Evolutionary conservation across 2,797 vertebrate genomes (phyloP).

Genomic region (Notoglanidium macrostoma): DNA sequence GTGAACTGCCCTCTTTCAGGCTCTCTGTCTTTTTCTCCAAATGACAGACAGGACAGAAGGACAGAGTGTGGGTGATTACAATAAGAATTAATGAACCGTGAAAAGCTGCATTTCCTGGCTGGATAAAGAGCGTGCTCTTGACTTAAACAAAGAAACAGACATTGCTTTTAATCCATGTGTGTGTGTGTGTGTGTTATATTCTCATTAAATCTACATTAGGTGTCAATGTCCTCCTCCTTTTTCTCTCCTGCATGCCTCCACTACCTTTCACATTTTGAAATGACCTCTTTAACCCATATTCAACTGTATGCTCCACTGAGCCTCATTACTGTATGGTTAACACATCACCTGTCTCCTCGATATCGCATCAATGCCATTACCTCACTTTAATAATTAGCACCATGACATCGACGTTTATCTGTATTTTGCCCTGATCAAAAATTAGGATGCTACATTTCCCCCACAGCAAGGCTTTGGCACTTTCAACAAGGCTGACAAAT

Average conservation of each 20-base stretch:
- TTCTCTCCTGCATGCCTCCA: not conserved
- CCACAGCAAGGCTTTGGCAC: conserved; percentile 43
- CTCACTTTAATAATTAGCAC: conserved; percentile 38
- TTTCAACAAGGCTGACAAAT: conserved; percentile 54
- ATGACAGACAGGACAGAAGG: conserved; percentile 42
- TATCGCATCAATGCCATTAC: conserved; percentile 26
- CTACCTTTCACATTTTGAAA: conserved; percentile 37
- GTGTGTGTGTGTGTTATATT: conserved; percentile 18
- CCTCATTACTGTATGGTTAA: conserved; percentile 31
- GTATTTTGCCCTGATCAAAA: conserved; percentile 25
- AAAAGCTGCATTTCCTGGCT: conserved; percentile 25
- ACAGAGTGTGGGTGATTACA: conserved; percentile 34
- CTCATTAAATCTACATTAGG: conserved; percentile 13
- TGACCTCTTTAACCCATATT: conserved; percentile 16
- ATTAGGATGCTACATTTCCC: conserved; percentile 20
- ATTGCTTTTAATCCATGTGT: not conserved
- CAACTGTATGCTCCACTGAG: conserved; percentile 30
- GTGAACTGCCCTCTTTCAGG: conserved; percentile 20
- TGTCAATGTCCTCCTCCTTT: not conserved
- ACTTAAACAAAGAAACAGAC: conserved; percentile 28
- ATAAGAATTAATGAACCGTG: conserved; percentile 41
- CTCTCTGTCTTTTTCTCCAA: conserved; percentile 21
- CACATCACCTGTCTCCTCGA: conserved; percentile 17
- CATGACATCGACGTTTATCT: conserved; percentile 12
- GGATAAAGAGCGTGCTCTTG: conserved; percentile 33